Evolutionary conservation across 2,797 vertebrate species (phyloP).

Genomic region (Pampus argenteus): DNA sequence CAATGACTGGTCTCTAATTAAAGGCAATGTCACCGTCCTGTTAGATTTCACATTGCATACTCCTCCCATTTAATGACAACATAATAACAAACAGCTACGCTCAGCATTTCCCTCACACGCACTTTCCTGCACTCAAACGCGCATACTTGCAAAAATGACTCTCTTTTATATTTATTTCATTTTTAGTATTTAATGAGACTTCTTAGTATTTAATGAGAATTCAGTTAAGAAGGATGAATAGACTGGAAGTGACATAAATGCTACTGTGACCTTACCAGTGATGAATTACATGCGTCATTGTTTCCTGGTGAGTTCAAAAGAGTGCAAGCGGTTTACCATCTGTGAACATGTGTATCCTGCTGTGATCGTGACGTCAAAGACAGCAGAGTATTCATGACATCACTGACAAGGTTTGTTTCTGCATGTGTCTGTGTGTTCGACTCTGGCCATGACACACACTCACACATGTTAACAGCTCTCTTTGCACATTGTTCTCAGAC

Average conservation of each 20-base stretch:
- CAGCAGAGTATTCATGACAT: constrained; percentile 63
- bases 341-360: constrained; percentile 61
- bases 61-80: constrained; percentile 52
- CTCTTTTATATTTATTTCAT: constrained; percentile 20
- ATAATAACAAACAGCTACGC: constrained; percentile 62
- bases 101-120: constrained; percentile 33
- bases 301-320: constrained; percentile 30
- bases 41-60: constrained; percentile 45
- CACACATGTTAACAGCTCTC: constrained; percentile 55
- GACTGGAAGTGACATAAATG: constrained; percentile 24
- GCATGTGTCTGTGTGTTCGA: constrained; percentile 8
- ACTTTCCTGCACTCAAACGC: not conserved
- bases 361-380: constrained; percentile 69
- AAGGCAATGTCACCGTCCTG: constrained; percentile 50
- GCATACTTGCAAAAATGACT: not conserved
- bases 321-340: constrained; percentile 55
- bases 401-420: constrained; percentile 41
- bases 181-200: constrained; percentile 8
- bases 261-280: constrained; percentile 32
- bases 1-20: constrained; percentile 61
- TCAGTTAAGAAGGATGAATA: constrained; percentile 37
- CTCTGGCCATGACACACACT: constrained; percentile 28
- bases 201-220: constrained; percentile 2
- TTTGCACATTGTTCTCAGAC: constrained; percentile 72
- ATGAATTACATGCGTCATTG: constrained; percentile 40